These are phyloP conservation scores for Sebastes iracundus DNA, from an alignment of 2,797 vertebrate genomes.

Conservation along the genomic window DNA sequence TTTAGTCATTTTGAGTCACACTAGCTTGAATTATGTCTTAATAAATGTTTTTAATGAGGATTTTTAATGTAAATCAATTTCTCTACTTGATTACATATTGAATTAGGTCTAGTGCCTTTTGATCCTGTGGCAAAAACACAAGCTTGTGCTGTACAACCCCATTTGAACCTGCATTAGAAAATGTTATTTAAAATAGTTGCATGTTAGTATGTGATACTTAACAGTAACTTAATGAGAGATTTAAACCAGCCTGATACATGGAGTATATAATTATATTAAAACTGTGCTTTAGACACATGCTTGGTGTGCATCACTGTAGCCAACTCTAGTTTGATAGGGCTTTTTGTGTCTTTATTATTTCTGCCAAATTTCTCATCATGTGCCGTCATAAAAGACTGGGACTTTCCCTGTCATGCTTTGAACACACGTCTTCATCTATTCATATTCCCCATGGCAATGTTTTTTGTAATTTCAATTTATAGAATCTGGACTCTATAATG, in stretches of 20 bases:
- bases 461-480: conserved; percentile 11
- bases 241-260: neutral
- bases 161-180: neutral
- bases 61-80: neutral
- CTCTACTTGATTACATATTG: neutral
- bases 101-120: conserved; percentile 31
- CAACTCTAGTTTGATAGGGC: neutral
- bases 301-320: conserved; percentile 5
- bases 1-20: neutral
- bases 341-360: conserved; percentile 12
- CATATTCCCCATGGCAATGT: neutral
- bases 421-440: neutral
- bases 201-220: neutral
- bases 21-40: neutral
- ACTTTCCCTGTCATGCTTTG: neutral
- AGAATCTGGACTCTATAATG: conserved; percentile 1
- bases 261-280: neutral
- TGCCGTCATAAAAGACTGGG: neutral
- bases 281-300: neutral
- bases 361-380: neutral
- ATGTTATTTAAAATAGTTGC: neutral
- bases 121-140: neutral
- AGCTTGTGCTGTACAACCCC: neutral
- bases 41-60: neutral
- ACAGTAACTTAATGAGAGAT: neutral